A percentile compares a stretch with the other conserved stretches of the same genome.
Conservation (phyloP, 2,797 vertebrate species). For the Clarias pachynema region DNA sequence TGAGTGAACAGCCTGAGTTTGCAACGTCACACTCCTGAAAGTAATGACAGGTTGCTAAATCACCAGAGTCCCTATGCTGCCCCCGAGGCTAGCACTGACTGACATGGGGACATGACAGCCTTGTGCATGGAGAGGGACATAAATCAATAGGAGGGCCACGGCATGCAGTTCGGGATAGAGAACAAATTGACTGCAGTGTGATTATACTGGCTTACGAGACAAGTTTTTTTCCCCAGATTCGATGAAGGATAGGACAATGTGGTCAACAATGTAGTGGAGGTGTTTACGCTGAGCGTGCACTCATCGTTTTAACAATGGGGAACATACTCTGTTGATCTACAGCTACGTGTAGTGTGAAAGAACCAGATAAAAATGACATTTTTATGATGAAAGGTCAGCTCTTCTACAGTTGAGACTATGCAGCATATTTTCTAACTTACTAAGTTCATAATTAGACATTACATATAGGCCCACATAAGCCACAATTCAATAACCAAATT, state of each 20-base stretch:
- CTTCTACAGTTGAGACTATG: background rate
- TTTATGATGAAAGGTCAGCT: background rate
- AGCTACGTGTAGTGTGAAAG: background rate
- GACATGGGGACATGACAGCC: conserved; percentile 71
- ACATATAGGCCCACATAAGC: background rate
- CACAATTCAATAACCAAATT: background rate
- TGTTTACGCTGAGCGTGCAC: conserved; percentile 25
- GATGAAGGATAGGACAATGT: conserved; percentile 46
- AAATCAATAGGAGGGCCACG: conserved; percentile 70
- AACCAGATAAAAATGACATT: background rate
- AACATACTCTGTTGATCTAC: background rate
- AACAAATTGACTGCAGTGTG: conserved; percentile 63
- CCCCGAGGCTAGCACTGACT: conserved; percentile 58
- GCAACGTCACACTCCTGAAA: conserved; percentile 61
- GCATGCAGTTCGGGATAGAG: conserved; percentile 49
- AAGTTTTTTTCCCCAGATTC: conserved; percentile 23
- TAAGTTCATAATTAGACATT: background rate
- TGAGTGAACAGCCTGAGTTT: conserved; percentile 40
- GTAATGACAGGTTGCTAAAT: conserved; percentile 64
- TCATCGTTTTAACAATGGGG: conserved; percentile 28
- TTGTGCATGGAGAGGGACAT: conserved; percentile 63
- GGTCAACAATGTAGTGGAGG: conserved; percentile 39
- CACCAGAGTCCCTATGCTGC: conserved; percentile 56
- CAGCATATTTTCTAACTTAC: background rate
- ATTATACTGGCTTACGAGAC: conserved; percentile 66